Evolutionary conservation across 2,113 vertebrate species (phyloP).

Genomic region (Rhea americana): DNA sequence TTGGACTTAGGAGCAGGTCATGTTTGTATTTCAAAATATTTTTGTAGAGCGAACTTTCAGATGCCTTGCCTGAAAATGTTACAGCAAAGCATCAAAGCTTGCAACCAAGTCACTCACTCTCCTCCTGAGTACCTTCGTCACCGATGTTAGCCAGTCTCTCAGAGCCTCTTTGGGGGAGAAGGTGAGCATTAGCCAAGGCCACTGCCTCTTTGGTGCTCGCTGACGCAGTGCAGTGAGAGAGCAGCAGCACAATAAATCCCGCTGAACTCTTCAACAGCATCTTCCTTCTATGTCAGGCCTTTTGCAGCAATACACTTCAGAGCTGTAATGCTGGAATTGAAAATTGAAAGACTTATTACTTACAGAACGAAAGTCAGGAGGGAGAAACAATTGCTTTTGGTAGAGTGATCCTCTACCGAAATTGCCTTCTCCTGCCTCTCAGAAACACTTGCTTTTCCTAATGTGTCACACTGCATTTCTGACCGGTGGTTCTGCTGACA

Average conservation of each 20-base stretch:
- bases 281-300: background rate
- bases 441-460: background rate
- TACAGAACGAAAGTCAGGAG: background rate
- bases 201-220: slow-evolving; percentile 58
- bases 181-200: slow-evolving; percentile 75
- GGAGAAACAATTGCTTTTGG: background rate
- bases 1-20: background rate
- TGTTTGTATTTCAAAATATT: background rate
- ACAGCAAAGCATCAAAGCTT: background rate
- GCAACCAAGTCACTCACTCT: background rate
- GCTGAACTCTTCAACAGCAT: slow-evolving; percentile 15
- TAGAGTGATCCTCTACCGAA: background rate
- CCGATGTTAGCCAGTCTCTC: slow-evolving; percentile 74
- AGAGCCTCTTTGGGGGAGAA: slow-evolving; percentile 73
- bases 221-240: slow-evolving; percentile 15
- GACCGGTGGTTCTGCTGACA: background rate
- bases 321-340: background rate
- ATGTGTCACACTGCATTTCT: background rate
- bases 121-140: slow-evolving; percentile 75
- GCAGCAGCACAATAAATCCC: slow-evolving; percentile 45
- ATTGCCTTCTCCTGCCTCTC: background rate
- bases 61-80: background rate
- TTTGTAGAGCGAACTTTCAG: background rate
- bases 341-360: background rate
- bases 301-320: background rate